These are phyloP conservation scores for Gerris buenoi DNA, from an alignment of 1,140 invertebrate genomes.

Conservation along the genomic window DNA sequence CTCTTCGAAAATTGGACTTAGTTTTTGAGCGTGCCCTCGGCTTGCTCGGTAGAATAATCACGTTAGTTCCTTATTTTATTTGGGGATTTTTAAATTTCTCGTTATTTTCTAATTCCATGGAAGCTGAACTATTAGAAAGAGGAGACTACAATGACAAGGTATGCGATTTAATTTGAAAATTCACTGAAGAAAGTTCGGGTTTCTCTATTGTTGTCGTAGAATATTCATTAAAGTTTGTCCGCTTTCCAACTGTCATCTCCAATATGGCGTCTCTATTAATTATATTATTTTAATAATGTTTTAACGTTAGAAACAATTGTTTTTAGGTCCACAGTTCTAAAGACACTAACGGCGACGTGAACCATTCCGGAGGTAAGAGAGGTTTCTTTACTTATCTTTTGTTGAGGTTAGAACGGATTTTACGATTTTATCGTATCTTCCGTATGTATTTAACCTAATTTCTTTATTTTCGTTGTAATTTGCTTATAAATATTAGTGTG, in stretches of 20 bases:
- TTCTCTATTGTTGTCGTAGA: not conserved
- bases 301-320: not conserved
- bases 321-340: slow-evolving; percentile 4
- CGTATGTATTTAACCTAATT: not conserved
- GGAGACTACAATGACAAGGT: slow-evolving; percentile 1
- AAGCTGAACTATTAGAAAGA: not conserved
- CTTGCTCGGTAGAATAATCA: slow-evolving; percentile 4
- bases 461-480: not conserved
- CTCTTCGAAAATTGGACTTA: slow-evolving; percentile 5
- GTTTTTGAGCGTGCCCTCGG: slow-evolving; percentile 5
- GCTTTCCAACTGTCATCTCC: not conserved
- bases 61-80: not conserved
- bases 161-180: not conserved
- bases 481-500: not conserved
- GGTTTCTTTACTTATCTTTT: not conserved
- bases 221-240: not conserved
- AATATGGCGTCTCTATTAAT: slow-evolving; percentile 11
- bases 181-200: not conserved
- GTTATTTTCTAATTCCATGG: slow-evolving; percentile 2
- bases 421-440: not conserved
- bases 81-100: slow-evolving; percentile 2
- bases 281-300: not conserved
- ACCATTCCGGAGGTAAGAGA: slow-evolving; percentile 12
- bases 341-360: slow-evolving; percentile 3
- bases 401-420: too few relatives aligned